phyloP scores from a whole-genome alignment of 2,888 invertebrate genomes.

The Rambutsinella grinnellia region DNA sequence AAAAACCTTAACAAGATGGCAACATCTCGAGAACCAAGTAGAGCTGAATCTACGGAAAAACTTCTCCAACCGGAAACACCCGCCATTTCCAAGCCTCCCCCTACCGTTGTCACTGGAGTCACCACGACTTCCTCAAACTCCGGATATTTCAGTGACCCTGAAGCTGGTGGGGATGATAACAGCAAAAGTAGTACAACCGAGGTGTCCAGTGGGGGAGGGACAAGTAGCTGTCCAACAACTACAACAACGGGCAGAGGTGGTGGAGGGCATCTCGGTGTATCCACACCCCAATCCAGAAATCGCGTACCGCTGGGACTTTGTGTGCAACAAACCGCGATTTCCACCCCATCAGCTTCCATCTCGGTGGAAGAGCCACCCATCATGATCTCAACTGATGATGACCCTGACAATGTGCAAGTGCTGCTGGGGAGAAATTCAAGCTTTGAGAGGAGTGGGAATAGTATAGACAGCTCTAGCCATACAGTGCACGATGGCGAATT shows the following conservation, averaged over 20 bases:
- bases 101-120: conserved; percentile 12
- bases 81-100: neutral
- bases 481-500: conserved; percentile 43
- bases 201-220: neutral
- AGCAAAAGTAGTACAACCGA: conserved; percentile 1
- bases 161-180: conserved; percentile 15
- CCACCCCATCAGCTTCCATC: conserved; percentile 61
- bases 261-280: conserved; percentile 7
- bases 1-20: conserved; percentile 54
- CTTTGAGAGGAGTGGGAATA: conserved; percentile 37
- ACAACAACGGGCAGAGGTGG: conserved; percentile 2
- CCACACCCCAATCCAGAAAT: conserved; percentile 38
- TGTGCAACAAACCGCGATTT: conserved; percentile 65
- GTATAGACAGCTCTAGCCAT: conserved; percentile 45
- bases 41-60: conserved; percentile 58
- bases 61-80: conserved; percentile 52
- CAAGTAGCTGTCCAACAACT: neutral
- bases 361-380: conserved; percentile 65
- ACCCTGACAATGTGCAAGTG: conserved; percentile 61
- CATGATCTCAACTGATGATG: conserved; percentile 65
- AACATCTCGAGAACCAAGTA: conserved; percentile 30
- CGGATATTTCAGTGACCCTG: conserved; percentile 54
- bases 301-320: conserved; percentile 65
- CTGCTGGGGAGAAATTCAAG: conserved; percentile 31
- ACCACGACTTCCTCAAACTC: conserved; percentile 46